These are phyloP conservation scores for Hassar affinis DNA, from an alignment of 2,113 vertebrate species.

Conservation along the genomic window DNA sequence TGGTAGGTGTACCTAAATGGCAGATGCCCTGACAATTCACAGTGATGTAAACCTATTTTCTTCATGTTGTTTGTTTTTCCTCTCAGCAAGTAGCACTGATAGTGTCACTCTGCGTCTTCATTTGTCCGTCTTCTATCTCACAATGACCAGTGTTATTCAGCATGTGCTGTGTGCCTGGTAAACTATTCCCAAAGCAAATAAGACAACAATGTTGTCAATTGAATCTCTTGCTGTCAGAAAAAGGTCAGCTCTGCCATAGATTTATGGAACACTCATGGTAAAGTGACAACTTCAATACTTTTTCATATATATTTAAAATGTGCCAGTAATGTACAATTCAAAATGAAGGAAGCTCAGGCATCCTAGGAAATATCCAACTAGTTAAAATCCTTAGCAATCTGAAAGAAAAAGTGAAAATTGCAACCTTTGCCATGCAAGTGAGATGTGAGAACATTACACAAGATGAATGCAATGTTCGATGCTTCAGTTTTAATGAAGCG, in stretches of 20 bases:
- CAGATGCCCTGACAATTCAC: not conserved
- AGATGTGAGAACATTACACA: slow-evolving; percentile 16
- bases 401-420: not conserved
- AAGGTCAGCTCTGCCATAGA: not conserved
- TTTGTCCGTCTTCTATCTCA: not conserved
- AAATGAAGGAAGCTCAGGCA: not conserved
- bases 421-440: not conserved
- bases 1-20: not conserved
- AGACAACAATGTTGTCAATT: not conserved
- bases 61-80: not conserved
- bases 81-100: not conserved
- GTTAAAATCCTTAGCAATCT: not conserved
- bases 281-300: not conserved
- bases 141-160: not conserved
- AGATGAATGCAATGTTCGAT: slow-evolving; percentile 6
- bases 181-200: slow-evolving; percentile 9
- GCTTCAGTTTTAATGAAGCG: slow-evolving; percentile 24
- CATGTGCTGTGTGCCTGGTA: not conserved
- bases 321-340: not conserved
- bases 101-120: not conserved
- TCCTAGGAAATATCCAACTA: not conserved
- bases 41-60: not conserved
- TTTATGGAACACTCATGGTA: not conserved
- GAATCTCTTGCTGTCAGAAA: not conserved
- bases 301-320: not conserved